These are phyloP conservation scores for Marcusenius ussheri DNA, from an alignment of 2,113 vertebrate genomes.

Conservation along the genomic window DNA sequence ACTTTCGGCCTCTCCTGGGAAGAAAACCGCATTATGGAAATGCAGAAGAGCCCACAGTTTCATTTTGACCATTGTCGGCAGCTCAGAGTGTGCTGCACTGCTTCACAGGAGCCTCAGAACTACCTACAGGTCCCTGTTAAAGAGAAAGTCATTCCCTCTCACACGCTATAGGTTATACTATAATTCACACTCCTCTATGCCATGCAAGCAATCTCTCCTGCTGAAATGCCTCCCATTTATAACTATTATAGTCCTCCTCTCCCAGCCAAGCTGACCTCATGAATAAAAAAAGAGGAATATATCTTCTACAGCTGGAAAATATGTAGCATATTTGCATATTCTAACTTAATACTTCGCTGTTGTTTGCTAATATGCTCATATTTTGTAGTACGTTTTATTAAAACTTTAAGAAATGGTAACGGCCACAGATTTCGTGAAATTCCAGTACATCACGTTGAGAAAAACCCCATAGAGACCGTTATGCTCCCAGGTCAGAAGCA, in stretches of 20 bases:
- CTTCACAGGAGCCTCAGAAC: neutral
- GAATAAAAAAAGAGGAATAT: neutral
- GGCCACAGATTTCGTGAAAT: neutral
- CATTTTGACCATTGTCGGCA: neutral
- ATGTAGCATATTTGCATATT: neutral
- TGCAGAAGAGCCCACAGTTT: neutral
- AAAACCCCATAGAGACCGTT: neutral
- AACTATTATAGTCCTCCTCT: neutral
- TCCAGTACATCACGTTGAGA: neutral
- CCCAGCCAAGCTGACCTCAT: neutral
- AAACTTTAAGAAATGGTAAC: neutral
- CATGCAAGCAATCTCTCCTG: neutral
- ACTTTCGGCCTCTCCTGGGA: neutral
- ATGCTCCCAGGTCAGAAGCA: neutral
- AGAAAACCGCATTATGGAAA: neutral
- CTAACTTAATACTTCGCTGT: neutral
- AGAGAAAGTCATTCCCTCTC: neutral
- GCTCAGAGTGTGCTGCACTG: neutral
- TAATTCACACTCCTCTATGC: neutral
- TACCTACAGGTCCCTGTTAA: constrained; percentile 1
- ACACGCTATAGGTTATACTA: neutral
- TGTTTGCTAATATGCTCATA: neutral
- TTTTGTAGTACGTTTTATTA: neutral
- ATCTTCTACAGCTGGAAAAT: neutral
- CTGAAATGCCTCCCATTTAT: neutral